phyloP scores from a whole-genome alignment of 1,140 invertebrate genomes.

The Achroia grisella region DNA sequence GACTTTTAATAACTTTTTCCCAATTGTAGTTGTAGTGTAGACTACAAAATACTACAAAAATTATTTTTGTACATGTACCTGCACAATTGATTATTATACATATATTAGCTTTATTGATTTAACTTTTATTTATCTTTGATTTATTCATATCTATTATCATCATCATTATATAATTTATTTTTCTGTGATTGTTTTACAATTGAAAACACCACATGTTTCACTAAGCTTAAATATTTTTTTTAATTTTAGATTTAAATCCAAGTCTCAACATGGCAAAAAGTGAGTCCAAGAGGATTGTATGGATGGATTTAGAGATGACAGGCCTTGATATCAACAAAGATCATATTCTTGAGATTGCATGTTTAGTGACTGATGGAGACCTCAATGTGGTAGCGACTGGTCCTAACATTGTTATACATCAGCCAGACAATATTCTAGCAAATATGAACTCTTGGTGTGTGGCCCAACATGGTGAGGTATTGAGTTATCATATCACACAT shows the following conservation, averaged over 20 bases:
- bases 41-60: too few species aligned
- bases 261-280: constrained; percentile 7
- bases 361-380: constrained; percentile 88
- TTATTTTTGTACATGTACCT: too few species aligned
- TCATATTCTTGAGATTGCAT: constrained; percentile 91
- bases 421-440: constrained; percentile 81
- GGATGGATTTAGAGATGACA: constrained; percentile 83
- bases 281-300: constrained; percentile 63
- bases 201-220: too few species aligned
- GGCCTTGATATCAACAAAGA: constrained; percentile 83
- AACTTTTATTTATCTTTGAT: too few species aligned
- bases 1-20: too few species aligned
- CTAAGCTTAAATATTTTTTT: constrained; percentile 7
- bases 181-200: too few species aligned
- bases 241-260: background rate
- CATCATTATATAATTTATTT: too few species aligned
- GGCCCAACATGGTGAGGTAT: constrained; percentile 82
- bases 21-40: too few species aligned
- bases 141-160: too few species aligned
- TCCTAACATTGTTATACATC: constrained; percentile 87
- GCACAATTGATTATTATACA: too few species aligned
- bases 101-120: too few species aligned
- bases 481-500: constrained; percentile 10
- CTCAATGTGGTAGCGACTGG: constrained; percentile 86
- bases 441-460: constrained; percentile 90